phyloP scores from a whole-genome alignment of 2,797 vertebrate species.

The Rhyacichthys aspro region DNA sequence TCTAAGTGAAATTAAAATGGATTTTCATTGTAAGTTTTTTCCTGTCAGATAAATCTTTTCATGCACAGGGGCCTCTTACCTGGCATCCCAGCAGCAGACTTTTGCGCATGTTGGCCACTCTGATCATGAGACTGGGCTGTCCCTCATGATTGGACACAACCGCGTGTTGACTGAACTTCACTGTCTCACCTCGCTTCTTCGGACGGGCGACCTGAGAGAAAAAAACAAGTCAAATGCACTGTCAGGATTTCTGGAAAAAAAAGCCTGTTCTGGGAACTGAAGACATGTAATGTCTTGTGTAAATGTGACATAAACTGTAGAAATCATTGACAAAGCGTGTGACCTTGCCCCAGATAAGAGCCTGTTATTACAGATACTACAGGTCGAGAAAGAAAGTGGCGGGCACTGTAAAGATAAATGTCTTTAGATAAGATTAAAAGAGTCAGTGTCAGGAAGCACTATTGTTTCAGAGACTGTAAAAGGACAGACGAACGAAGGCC shows the following conservation, averaged over 20 bases:
- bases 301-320: not conserved
- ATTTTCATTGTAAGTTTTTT: too few species aligned
- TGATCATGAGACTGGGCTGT: slow-evolving; percentile 91
- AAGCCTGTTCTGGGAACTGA: not conserved
- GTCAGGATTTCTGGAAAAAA: not conserved
- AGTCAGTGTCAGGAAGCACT: not conserved
- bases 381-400: not conserved
- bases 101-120: slow-evolving; percentile 96
- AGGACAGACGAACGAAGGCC: too few species aligned
- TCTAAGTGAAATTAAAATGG: too few species aligned
- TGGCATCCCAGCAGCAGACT: slow-evolving; percentile 93
- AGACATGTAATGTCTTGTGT: too few species aligned
- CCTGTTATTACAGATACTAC: not conserved
- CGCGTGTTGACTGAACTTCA: slow-evolving; percentile 93
- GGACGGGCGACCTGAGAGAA: slow-evolving; percentile 86
- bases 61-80: slow-evolving; percentile 74
- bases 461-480: not conserved
- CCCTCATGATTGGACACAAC: slow-evolving; percentile 89
- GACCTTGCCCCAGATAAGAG: not conserved
- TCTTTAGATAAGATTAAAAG: not conserved
- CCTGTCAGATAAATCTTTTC: too few species aligned
- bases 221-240: not conserved
- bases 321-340: slow-evolving; percentile 1
- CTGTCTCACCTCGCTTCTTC: slow-evolving; percentile 93
- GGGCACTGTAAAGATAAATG: not conserved